phyloP scores from a whole-genome alignment of 2,797 vertebrate genomes.

The Typhlichthys subterraneus region DNA sequence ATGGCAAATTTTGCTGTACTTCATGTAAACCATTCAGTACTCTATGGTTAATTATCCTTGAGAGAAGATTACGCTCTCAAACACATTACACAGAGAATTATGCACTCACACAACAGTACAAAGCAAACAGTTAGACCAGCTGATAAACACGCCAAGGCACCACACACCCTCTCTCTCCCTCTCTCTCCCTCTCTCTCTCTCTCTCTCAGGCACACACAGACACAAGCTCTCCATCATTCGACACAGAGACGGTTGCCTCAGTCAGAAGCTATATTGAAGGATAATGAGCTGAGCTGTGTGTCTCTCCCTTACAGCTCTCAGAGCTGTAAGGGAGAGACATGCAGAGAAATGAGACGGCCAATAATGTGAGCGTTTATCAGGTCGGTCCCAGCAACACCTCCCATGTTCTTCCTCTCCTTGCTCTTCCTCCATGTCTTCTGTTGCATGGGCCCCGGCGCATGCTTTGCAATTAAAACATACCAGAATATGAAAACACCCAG shows the following conservation, averaged over 20 bases:
- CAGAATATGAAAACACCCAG: conserved; percentile 66
- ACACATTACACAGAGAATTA: conserved; percentile 28
- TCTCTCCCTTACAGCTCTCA: conserved; percentile 42
- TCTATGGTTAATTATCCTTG: conserved; percentile 61
- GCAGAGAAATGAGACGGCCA: conserved; percentile 63
- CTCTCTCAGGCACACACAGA: conserved; percentile 5
- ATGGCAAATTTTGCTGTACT: conserved; percentile 48
- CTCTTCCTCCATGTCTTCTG: conserved; percentile 51
- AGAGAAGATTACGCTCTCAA: conserved; percentile 31
- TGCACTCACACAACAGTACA: conserved; percentile 2
- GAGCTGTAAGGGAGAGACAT: conserved; percentile 40
- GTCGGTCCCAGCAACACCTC: conserved; percentile 59
- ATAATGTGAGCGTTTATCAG: conserved; percentile 74
- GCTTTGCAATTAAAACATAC: conserved; percentile 76
- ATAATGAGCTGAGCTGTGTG: conserved; percentile 55
- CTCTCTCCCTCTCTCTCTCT: background rate
- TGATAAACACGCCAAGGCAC: conserved; percentile 12
- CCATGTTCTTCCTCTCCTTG: conserved; percentile 32
- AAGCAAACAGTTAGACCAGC: conserved; percentile 10
- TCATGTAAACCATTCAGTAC: conserved; percentile 47
- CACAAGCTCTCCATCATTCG: conserved; percentile 13
- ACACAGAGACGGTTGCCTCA: conserved; percentile 36
- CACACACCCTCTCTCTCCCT: conserved; percentile 6
- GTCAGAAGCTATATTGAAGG: conserved; percentile 57
- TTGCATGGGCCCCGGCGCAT: conserved; percentile 45